Evolutionary conservation across 2,888 invertebrate genomes (phyloP).

Genomic region (Himalopsyche tibetana): DNA sequence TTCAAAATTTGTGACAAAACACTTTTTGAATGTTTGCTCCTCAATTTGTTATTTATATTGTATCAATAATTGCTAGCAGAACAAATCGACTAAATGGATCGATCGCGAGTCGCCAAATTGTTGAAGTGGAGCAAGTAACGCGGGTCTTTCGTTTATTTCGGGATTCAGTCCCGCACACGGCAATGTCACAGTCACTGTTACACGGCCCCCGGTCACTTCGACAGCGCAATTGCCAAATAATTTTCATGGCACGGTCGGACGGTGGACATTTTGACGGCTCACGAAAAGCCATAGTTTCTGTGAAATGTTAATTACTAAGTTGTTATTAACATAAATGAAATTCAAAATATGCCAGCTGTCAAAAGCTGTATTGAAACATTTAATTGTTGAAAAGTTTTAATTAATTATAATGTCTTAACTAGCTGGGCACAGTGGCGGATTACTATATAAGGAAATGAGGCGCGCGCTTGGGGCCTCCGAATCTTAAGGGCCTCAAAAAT

Average conservation of each 20-base stretch:
- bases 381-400: no score
- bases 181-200: conserved; percentile 57
- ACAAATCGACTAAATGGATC: neutral
- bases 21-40: no score
- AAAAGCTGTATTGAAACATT: no score
- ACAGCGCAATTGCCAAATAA: conserved; percentile 1
- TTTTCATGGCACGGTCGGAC: neutral
- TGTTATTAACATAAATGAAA: no score
- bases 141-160: neutral
- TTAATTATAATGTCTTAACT: no score
- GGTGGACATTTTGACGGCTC: neutral
- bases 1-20: no score
- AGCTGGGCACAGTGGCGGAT: no score
- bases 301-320: neutral
- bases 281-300: neutral
- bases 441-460: no score
- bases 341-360: no score
- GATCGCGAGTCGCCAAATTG: neutral
- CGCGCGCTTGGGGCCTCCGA: no score
- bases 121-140: neutral
- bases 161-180: conserved; percentile 21
- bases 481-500: no score
- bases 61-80: neutral
- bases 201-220: neutral
- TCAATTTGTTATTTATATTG: no score